Evolutionary conservation across 2,113 vertebrate genomes (phyloP).

Genomic region (Isurus oxyrinchus): DNA sequence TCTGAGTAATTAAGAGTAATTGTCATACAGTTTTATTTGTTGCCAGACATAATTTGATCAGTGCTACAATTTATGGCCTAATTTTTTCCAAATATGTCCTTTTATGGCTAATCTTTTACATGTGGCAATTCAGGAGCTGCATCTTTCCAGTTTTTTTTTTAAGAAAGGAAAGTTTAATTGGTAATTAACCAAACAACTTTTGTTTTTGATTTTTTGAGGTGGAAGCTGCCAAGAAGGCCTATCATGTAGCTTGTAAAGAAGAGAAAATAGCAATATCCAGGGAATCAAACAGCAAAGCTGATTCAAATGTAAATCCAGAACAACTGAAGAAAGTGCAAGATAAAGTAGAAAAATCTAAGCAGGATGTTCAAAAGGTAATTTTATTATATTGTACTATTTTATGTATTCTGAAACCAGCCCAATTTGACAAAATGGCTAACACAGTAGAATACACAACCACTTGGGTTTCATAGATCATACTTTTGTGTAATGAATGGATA

Average conservation of each 20-base stretch:
- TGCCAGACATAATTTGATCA: not conserved
- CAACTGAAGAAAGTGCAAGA: conserved; percentile 93
- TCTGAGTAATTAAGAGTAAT: not conserved
- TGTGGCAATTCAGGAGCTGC: not conserved
- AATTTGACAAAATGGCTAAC: not conserved
- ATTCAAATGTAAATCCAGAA: conserved; percentile 82
- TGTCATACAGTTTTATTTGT: not conserved
- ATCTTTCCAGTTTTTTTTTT: not conserved
- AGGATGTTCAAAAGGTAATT: conserved; percentile 85
- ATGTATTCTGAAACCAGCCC: not conserved
- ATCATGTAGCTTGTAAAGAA: conserved; percentile 89
- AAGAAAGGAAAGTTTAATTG: not conserved
- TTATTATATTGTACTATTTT: not conserved
- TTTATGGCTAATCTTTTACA: not conserved
- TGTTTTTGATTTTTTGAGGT: conserved; percentile 57
- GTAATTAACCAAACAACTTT: conserved; percentile 12
- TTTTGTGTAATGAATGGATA: not conserved
- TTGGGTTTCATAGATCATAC: not conserved
- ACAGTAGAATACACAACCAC: not conserved
- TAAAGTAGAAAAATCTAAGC: conserved; percentile 93
- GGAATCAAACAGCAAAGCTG: conserved; percentile 83
- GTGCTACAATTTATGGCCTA: not conserved
- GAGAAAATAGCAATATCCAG: conserved; percentile 85
- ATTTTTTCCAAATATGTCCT: not conserved
- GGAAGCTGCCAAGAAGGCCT: conserved; percentile 80